These are phyloP conservation scores for Oreochromis spilurus DNA, from an alignment of 2,113 vertebrate species.

Conservation along the genomic window DNA sequence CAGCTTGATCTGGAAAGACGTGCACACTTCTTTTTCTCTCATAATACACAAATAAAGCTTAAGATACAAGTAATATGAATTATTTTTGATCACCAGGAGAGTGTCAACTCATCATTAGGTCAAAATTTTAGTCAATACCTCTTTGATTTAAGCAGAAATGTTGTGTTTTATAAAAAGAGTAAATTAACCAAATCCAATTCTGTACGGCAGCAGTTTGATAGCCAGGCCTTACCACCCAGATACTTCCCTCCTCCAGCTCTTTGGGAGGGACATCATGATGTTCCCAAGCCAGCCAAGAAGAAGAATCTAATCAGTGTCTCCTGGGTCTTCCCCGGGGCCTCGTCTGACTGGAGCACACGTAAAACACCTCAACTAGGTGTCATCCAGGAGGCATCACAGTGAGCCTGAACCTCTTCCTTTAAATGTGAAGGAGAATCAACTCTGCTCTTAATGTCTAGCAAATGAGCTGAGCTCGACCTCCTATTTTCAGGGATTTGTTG, in stretches of 20 bases:
- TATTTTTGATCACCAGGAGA: background rate
- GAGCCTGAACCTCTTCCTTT: background rate
- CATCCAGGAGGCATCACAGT: background rate
- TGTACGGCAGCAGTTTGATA: background rate
- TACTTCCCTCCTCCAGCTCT: background rate
- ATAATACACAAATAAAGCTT: background rate
- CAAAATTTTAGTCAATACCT: background rate
- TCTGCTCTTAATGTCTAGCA: background rate
- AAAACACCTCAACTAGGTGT: background rate
- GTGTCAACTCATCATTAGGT: background rate
- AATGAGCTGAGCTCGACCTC: background rate
- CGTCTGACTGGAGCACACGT: background rate
- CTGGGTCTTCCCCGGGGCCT: background rate
- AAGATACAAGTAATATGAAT: background rate
- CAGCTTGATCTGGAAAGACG: background rate
- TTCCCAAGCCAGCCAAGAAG: background rate
- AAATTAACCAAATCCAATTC: background rate
- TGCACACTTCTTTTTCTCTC: background rate
- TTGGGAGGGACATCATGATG: background rate
- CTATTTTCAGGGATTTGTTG: background rate
- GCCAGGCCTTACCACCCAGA: background rate
- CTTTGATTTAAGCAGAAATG: background rate
- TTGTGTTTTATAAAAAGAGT: background rate
- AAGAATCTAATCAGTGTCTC: background rate
- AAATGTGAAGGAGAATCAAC: background rate